Conservation (phyloP, 2,113 vertebrate species). For the Hylia prasina region DNA sequence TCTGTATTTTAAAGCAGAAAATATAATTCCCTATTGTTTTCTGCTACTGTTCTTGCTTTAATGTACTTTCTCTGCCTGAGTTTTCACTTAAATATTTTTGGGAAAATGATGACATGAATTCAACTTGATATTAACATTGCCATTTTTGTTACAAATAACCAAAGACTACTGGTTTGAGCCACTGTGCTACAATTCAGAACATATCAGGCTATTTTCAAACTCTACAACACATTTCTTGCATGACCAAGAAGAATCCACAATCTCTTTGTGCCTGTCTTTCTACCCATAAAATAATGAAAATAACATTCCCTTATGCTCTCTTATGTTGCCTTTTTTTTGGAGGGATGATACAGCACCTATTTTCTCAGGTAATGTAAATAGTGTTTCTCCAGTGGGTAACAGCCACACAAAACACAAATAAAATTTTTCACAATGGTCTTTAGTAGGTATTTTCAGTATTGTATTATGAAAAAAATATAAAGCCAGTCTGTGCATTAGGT, state of each 20-base stretch:
- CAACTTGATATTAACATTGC: not conserved
- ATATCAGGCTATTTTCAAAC: not conserved
- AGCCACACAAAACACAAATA: not conserved
- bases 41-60: not conserved
- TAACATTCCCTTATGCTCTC: not conserved
- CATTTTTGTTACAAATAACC: not conserved
- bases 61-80: not conserved
- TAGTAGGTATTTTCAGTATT: not conserved
- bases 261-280: not conserved
- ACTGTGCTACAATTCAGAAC: not conserved
- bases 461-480: not conserved
- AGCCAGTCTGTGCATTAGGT: not conserved
- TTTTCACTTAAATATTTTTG: not conserved
- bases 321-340: not conserved
- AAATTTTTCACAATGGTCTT: not conserved
- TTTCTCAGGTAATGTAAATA: not conserved
- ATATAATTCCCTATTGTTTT: not conserved
- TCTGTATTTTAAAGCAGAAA: not conserved
- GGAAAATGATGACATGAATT: not conserved
- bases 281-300: not conserved
- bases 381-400: not conserved
- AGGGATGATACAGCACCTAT: not conserved
- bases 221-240: not conserved
- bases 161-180: not conserved
- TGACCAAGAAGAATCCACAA: not conserved